Percentiles rank a stretch among this genome's conserved stretches.
Conservation (phyloP, 2,113 vertebrate genomes). For the Sphaerodactylus townsendi region DNA sequence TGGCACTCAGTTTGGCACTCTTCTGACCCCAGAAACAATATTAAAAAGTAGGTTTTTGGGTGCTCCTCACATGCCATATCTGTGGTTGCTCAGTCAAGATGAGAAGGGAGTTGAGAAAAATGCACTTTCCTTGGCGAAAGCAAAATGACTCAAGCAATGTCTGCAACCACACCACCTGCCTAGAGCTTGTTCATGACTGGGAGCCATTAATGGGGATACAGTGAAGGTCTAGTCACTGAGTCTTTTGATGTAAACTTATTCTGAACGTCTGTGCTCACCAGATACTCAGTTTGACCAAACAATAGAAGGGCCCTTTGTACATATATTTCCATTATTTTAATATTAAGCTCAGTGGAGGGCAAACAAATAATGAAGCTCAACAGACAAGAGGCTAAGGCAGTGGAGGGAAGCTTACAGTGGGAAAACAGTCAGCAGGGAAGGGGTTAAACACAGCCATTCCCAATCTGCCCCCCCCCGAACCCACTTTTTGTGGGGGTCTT, state of each 20-base stretch:
- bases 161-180: neutral
- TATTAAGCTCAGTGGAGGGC: neutral
- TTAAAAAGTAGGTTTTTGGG: neutral
- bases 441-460: neutral
- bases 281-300: neutral
- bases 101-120: neutral
- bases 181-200: neutral
- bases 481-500: no score
- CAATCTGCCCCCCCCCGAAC: neutral
- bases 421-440: neutral
- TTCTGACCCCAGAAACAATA: neutral
- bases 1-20: neutral
- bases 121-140: neutral
- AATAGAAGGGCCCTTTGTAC: neutral
- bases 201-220: neutral
- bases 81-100: neutral
- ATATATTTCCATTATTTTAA: neutral
- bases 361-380: neutral
- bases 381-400: neutral
- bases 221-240: neutral
- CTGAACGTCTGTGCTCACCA: neutral
- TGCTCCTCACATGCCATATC: neutral
- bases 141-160: no score
- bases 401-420: neutral
- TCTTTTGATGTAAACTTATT: neutral